A percentile compares a stretch with the other conserved stretches of the same genome.
These are phyloP conservation scores for Hydropsyche betteni DNA, from an alignment of 2,888 invertebrate genomes.

Conservation along the genomic window DNA sequence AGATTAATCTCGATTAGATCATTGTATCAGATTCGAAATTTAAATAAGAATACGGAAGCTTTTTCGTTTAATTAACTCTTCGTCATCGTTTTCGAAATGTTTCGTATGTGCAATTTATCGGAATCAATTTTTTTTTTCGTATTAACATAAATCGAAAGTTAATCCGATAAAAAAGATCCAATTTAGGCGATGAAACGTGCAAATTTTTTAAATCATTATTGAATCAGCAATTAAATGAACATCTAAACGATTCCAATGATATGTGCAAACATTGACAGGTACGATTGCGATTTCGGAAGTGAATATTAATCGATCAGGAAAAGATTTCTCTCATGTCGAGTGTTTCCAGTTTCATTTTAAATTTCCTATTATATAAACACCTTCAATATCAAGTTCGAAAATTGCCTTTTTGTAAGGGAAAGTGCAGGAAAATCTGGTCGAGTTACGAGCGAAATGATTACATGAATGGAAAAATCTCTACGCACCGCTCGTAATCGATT, in stretches of 20 bases:
- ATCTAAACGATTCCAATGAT: too few species aligned
- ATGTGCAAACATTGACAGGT: background rate
- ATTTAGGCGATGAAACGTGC: background rate
- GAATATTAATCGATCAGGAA: conserved; percentile 3
- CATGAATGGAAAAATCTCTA: too few species aligned
- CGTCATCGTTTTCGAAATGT: background rate
- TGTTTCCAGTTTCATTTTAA: background rate
- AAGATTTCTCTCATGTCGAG: background rate
- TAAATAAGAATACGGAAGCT: background rate
- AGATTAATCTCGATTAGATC: too few species aligned
- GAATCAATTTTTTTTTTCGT: too few species aligned
- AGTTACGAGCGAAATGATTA: background rate
- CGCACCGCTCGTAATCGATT: too few species aligned
- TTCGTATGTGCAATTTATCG: background rate
- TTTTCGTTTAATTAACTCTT: background rate
- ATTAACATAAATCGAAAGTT: too few species aligned
- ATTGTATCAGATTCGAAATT: too few species aligned
- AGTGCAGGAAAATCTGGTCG: background rate
- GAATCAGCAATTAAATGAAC: too few species aligned
- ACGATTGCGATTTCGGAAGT: background rate
- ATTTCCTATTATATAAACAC: background rate
- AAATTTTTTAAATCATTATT: background rate
- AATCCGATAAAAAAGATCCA: too few species aligned
- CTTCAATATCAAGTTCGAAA: conserved; percentile 21
- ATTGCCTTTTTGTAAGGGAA: background rate